Conservation (phyloP, 2,797 vertebrate species). For the Alcedo atthis region DNA sequence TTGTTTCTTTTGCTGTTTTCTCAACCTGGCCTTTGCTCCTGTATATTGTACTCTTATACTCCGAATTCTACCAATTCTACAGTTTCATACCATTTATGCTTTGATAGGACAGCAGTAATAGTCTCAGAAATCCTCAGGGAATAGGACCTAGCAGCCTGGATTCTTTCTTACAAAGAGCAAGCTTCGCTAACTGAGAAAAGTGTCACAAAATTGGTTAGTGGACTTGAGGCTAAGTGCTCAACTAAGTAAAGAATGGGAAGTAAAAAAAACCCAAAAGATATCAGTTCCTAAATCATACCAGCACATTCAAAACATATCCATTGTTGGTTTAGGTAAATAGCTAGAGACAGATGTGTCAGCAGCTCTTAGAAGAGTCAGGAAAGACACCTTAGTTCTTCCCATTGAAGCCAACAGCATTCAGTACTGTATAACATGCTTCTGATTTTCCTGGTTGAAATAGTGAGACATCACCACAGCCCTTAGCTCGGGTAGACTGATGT, state of each 20-base stretch:
- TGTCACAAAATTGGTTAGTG: neutral
- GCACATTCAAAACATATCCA: neutral
- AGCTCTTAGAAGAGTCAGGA: neutral
- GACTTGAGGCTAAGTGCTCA: neutral
- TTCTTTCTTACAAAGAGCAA: neutral
- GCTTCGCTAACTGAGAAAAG: neutral
- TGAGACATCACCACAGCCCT: neutral
- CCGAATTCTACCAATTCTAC: neutral
- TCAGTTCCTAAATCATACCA: neutral
- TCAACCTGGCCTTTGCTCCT: neutral
- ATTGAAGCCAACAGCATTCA: neutral
- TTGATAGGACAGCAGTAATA: slow-evolving; percentile 3
- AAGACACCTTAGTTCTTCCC: neutral
- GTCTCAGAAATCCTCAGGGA: neutral
- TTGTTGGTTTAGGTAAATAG: neutral
- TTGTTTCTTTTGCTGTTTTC: neutral
- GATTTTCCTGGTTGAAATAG: neutral
- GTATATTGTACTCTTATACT: neutral
- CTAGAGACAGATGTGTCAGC: neutral
- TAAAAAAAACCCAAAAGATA: neutral
- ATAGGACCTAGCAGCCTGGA: neutral
- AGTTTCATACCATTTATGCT: slow-evolving; percentile 33
- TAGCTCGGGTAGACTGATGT: neutral
- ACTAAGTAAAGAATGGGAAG: neutral
- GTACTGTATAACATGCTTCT: neutral